Conservation (phyloP, 2,888 invertebrate genomes). For the Unio pictorum region DNA sequence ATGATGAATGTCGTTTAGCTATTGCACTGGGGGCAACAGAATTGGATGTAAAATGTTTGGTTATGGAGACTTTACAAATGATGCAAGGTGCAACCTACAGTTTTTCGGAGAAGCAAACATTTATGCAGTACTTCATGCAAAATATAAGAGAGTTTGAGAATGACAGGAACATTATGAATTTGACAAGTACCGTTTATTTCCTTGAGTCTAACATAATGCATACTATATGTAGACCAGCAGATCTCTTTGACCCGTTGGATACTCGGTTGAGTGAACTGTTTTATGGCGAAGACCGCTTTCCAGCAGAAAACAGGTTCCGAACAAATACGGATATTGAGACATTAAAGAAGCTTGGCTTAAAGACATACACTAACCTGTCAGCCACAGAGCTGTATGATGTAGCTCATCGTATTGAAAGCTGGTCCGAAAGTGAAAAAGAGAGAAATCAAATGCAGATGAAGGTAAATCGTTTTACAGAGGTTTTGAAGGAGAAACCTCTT, state of each 20-base stretch:
- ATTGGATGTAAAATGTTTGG: neutral
- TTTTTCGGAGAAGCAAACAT: slow-evolving; percentile 2
- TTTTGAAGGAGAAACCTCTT: too few relatives aligned
- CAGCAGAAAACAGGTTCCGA: slow-evolving; percentile 5
- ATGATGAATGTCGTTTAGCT: slow-evolving; percentile 4
- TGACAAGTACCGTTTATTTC: slow-evolving; percentile 9
- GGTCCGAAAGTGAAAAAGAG: too few relatives aligned
- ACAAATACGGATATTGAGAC: neutral
- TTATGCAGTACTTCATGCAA: slow-evolving; percentile 13
- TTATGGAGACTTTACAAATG: slow-evolving; percentile 5
- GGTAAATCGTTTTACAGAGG: too few relatives aligned
- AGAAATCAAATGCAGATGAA: too few relatives aligned
- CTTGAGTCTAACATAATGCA: slow-evolving; percentile 1
- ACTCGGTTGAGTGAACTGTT: slow-evolving; percentile 8
- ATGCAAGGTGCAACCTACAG: neutral
- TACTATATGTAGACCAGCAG: slow-evolving; percentile 3
- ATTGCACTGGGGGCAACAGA: slow-evolving; percentile 3
- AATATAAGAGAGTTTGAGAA: slow-evolving; percentile 3
- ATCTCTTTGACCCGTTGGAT: slow-evolving; percentile 21
- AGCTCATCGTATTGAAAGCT: slow-evolving; percentile 7
- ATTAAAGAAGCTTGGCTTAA: slow-evolving; percentile 15
- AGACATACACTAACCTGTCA: slow-evolving; percentile 6
- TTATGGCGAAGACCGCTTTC: slow-evolving; percentile 12
- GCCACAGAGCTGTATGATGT: slow-evolving; percentile 9
- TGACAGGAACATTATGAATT: neutral